Conservation (phyloP, 2,113 vertebrate species). For the Alethe diademata region DNA sequence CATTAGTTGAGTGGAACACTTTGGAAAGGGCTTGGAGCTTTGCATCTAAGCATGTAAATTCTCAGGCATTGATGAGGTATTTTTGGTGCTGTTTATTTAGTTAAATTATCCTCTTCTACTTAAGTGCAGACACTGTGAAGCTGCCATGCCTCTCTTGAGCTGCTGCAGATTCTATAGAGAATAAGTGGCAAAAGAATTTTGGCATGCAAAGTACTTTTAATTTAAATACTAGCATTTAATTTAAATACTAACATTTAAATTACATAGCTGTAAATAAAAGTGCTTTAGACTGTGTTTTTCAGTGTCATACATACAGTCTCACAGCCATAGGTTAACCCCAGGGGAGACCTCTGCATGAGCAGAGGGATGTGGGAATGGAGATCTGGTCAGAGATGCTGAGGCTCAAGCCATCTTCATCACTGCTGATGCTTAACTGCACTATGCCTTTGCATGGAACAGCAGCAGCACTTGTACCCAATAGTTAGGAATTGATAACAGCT, state of each 20-base stretch:
- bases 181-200: neutral
- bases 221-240: neutral
- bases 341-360: neutral
- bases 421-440: neutral
- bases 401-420: too few relatives aligned
- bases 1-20: neutral
- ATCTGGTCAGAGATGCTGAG: neutral
- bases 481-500: neutral
- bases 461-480: neutral
- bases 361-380: neutral
- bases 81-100: neutral
- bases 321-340: fast-evolving
- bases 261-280: neutral
- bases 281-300: neutral
- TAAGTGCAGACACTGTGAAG: neutral
- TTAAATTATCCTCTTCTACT: neutral
- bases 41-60: neutral
- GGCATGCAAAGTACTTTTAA: neutral
- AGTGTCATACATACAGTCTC: neutral
- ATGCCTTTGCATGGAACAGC: neutral
- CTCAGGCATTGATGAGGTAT: neutral
- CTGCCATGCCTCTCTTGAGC: neutral
- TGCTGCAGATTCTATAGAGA: neutral
- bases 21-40: neutral
- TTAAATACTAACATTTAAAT: neutral